Evolutionary conservation across 2,797 vertebrate genomes (phyloP).

Genomic region (Lithobates sylvaticus): DNA sequence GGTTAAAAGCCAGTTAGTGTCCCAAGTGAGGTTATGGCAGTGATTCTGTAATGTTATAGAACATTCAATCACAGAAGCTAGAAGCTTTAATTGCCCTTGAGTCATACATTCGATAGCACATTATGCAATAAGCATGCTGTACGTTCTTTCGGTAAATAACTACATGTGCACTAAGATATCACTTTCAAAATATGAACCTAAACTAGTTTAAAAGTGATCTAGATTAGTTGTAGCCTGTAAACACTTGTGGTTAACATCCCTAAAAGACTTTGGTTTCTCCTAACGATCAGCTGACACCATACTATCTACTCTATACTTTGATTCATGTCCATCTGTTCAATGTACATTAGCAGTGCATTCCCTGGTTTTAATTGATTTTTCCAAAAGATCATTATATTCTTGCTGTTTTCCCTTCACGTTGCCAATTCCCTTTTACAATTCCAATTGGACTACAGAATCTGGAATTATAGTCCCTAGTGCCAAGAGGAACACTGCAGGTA

Average conservation of each 20-base stretch:
- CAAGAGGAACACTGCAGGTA: not conserved
- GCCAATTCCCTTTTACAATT: constrained; percentile 1
- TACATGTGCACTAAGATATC: constrained; percentile 37
- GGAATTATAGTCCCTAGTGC: not conserved
- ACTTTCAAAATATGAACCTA: constrained; percentile 10
- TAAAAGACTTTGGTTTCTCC: constrained; percentile 1
- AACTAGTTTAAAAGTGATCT: not conserved
- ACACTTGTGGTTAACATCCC: constrained; percentile 9
- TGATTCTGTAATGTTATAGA: constrained; percentile 62
- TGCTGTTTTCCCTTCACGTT: constrained; percentile 13
- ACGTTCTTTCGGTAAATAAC: constrained; percentile 52
- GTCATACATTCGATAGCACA: constrained; percentile 51
- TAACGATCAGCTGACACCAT: constrained; percentile 26
- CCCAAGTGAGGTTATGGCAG: constrained; percentile 63
- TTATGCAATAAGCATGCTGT: constrained; percentile 51
- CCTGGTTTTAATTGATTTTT: constrained; percentile 48
- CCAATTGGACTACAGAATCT: constrained; percentile 11
- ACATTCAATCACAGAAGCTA: constrained; percentile 59
- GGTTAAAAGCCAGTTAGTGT: constrained; percentile 64
- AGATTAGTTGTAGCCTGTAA: constrained; percentile 10
- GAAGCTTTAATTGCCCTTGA: constrained; percentile 61
- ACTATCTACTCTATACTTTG: constrained; percentile 23
- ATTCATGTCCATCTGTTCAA: constrained; percentile 49
- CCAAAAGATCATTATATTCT: constrained; percentile 44
- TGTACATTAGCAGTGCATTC: constrained; percentile 29